phyloP scores from a whole-genome alignment of 2,797 vertebrate genomes.

The Onychomys torridus region DNA sequence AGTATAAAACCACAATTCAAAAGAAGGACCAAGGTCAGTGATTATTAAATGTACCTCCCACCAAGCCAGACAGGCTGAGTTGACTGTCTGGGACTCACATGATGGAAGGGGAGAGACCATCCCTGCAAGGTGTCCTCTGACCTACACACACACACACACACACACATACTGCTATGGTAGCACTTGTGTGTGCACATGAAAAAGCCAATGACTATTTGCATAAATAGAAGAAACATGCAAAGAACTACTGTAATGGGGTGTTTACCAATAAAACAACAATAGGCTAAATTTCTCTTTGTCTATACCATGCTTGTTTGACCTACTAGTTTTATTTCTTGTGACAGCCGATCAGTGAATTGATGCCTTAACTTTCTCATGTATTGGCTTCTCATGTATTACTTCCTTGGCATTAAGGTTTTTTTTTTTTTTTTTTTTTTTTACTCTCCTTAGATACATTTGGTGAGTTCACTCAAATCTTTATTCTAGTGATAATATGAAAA shows the following conservation, averaged over 20 bases:
- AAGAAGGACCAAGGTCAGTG: neutral
- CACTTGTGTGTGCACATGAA: neutral
- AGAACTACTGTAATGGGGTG: neutral
- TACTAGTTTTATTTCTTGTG: neutral
- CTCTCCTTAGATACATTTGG: neutral
- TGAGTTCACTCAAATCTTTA: neutral
- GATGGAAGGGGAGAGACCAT: neutral
- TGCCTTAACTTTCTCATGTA: neutral
- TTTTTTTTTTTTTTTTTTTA: neutral
- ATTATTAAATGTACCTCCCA: neutral
- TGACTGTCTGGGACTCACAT: neutral
- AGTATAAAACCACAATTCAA: neutral
- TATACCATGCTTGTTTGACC: neutral
- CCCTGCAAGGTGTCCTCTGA: neutral
- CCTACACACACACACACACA: neutral
- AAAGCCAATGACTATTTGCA: neutral
- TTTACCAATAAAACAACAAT: neutral
- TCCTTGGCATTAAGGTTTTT: neutral
- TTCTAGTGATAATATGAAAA: neutral
- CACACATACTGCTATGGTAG: neutral
- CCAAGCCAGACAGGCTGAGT: neutral
- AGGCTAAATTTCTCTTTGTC: neutral
- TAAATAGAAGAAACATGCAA: neutral
- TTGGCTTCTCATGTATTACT: too few relatives aligned
- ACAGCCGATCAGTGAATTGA: neutral